Evolutionary conservation across 2,888 invertebrate species (phyloP), one percentile per base, ranked within the genome.

Genomic region (Cantharis rustica): DNA sequence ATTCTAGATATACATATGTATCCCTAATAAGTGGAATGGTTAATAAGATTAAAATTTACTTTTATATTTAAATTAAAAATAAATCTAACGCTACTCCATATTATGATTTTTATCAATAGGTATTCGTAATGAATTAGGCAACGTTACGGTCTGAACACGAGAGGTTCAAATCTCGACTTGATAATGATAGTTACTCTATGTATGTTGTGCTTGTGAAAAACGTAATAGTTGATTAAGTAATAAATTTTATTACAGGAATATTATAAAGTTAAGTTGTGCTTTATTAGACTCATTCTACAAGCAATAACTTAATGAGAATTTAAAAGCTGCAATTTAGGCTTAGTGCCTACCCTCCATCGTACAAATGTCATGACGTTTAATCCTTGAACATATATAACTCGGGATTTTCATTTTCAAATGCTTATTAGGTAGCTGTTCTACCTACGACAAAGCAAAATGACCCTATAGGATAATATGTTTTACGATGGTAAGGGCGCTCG

Each of bases 391-490:
- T 74, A 73, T 77, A 77, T 74, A 77, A 77, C 74, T 73, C 61
- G 68, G 74, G 71, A 77, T 77, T 77, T 77, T 77, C 77, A 77
- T 77, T 77, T 77, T 77, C 77, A 71, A 77, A 77, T 71, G 77
- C 68, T 47, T 77, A 73, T 74, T 77, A 74, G 77, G 61, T 77
- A 74, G 73, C 68, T 68, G 70, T 74, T 71, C 71, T 68, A 74
- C 77, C 77, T 77, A 23, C 20, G 69, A 68, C 68, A 77, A 77
- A 72, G 76, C 73, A 73, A 73, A 76, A 73, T 71, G 77, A 74
- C 77, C 74, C 72, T 66, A 63, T 71, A 78, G 72, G 73, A 75
- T 75, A 75, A 75, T 78, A 71, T 74, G 74, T 77, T 75, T 78
- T 75, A 71, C 62, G 70, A 73, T 75, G 62, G 70, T 61, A 69